phyloP scores from a whole-genome alignment of 2,888 invertebrate genomes.

The Agonopterix alstromeriana region DNA sequence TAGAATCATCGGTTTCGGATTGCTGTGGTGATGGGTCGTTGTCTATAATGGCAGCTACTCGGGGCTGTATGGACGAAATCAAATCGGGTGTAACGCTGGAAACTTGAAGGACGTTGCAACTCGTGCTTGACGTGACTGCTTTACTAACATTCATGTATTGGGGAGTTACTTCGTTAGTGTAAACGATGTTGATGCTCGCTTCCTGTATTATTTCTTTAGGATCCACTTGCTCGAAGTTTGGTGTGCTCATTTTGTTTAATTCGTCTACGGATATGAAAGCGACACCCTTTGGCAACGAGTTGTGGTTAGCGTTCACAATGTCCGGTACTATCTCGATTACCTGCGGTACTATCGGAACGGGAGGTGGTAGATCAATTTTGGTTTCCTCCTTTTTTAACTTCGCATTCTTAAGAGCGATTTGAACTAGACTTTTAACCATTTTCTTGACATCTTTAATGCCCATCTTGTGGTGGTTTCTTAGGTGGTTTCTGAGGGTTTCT shows the following conservation, averaged over 20 bases:
- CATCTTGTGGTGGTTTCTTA: conserved; percentile 83
- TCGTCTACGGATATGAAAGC: conserved; percentile 66
- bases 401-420: conserved; percentile 61
- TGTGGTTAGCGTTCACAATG: conserved; percentile 35
- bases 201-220: conserved; percentile 69
- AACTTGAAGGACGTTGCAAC: conserved; percentile 50
- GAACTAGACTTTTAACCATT: conserved; percentile 74
- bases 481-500: conserved; percentile 79
- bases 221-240: conserved; percentile 65
- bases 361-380: conserved; percentile 18
- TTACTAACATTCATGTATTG: conserved; percentile 55
- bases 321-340: conserved; percentile 68
- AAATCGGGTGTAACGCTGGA: conserved; percentile 60
- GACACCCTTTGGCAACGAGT: conserved; percentile 55
- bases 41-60: conserved; percentile 23
- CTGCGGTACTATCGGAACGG: conserved; percentile 43
- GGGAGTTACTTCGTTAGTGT: conserved; percentile 54
- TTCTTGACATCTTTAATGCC: conserved; percentile 75
- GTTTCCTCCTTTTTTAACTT: conserved; percentile 58
- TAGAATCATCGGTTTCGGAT: conserved; percentile 16
- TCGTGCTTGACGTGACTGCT: conserved; percentile 25
- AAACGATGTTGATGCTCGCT: conserved; percentile 69
- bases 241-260: conserved; percentile 63
- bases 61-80: conserved; percentile 57
- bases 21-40: conserved; percentile 21